Percentiles rank a stretch among this genome's conserved stretches.
Conservation (phyloP, 2,113 vertebrate genomes). For the Lagopus muta region DNA sequence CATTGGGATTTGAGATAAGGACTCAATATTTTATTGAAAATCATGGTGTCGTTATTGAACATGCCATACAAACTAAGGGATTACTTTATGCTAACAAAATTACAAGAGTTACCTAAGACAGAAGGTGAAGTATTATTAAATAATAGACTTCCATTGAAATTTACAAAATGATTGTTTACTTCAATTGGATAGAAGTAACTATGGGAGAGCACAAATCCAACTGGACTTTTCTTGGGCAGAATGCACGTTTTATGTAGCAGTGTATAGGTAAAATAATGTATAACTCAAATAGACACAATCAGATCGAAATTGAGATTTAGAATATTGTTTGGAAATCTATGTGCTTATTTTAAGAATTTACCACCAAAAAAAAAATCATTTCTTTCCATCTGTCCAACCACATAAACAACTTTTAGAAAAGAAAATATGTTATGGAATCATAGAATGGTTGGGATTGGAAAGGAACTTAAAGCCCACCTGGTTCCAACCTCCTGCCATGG, state of each 20-base stretch:
- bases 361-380: background rate
- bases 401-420: background rate
- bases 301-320: background rate
- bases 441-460: background rate
- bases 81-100: background rate
- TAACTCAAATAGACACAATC: background rate
- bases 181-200: background rate
- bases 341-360: background rate
- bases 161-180: background rate
- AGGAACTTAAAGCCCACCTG: background rate
- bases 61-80: background rate
- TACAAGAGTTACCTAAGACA: background rate
- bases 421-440: background rate
- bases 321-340: background rate
- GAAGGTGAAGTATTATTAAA: constrained; percentile 31
- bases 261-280: background rate
- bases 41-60: background rate
- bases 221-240: constrained; percentile 19
- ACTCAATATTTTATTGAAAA: background rate
- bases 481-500: background rate
- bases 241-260: constrained; percentile 11
- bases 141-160: constrained; percentile 36
- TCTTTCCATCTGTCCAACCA: background rate
- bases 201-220: constrained; percentile 11
- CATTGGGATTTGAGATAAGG: background rate